Percentiles rank a stretch among this genome's conserved stretches.
Evolutionary conservation across 2,797 vertebrate genomes (phyloP).

Genomic region (Gymnodraco acuticeps): DNA sequence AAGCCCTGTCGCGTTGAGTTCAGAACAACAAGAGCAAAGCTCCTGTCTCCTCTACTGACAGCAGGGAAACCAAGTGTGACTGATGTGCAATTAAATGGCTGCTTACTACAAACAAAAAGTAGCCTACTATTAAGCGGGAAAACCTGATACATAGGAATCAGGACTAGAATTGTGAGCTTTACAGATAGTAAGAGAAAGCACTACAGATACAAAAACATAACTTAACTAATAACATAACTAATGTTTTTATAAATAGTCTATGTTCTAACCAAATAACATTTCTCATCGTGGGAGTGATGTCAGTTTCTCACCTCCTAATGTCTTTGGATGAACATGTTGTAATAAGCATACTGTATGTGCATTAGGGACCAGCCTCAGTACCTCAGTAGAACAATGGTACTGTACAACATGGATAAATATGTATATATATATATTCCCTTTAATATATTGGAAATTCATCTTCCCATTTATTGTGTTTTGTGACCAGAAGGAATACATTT

Average conservation of each 20-base stretch:
- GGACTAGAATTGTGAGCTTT: slow-evolving; percentile 9
- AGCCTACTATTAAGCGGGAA: slow-evolving; percentile 24
- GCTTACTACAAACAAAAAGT: slow-evolving; percentile 41
- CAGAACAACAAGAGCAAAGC: slow-evolving; percentile 47
- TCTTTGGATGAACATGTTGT: background rate
- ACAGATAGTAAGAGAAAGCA: background rate
- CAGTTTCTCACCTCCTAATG: background rate
- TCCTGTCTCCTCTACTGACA: slow-evolving; percentile 53
- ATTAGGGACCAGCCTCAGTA: background rate
- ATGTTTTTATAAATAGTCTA: background rate
- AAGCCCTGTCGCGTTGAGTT: slow-evolving; percentile 33
- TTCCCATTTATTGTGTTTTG: background rate
- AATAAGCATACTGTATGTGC: background rate
- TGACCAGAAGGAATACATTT: background rate
- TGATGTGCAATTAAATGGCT: slow-evolving; percentile 67
- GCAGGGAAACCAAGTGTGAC: slow-evolving; percentile 61
- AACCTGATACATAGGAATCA: slow-evolving; percentile 16
- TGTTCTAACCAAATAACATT: background rate
- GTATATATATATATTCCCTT: background rate
- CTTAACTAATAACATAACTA: too few relatives aligned
- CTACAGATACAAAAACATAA: too few relatives aligned
- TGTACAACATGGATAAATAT: background rate
- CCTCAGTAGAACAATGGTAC: background rate
- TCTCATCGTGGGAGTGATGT: background rate
- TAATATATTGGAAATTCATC: too few relatives aligned